phyloP scores from a whole-genome alignment of 2,797 vertebrate species.

The Crenichthys baileyi region DNA sequence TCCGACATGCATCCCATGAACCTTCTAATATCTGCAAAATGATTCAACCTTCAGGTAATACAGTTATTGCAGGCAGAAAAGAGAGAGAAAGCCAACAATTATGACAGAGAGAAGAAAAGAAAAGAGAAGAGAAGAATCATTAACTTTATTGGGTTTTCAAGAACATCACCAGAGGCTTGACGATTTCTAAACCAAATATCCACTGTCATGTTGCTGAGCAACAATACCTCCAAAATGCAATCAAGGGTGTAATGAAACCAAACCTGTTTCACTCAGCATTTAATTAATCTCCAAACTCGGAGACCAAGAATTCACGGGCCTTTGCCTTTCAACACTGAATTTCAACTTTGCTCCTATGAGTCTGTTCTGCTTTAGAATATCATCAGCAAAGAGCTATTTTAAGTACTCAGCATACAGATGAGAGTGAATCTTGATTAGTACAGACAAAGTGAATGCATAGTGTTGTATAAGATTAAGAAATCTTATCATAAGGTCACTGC shows the following conservation, averaged over 20 bases:
- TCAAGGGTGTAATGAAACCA: constrained; percentile 65
- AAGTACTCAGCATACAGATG: too few species aligned
- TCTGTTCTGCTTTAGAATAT: not conserved
- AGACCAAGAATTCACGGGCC: constrained; percentile 22
- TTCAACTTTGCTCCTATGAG: constrained; percentile 4
- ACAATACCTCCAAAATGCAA: constrained; percentile 60
- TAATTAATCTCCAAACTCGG: constrained; percentile 49
- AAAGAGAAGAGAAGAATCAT: constrained; percentile 29
- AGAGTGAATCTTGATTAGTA: too few species aligned
- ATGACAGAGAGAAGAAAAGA: constrained; percentile 5
- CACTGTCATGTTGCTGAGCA: constrained; percentile 67
- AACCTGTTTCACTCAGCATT: constrained; percentile 47
- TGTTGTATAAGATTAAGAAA: too few species aligned
- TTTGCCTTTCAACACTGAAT: not conserved
- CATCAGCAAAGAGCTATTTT: too few species aligned
- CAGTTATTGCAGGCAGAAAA: constrained; percentile 16
- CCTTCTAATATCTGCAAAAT: not conserved
- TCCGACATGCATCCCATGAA: not conserved
- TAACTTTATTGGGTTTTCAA: constrained; percentile 56
- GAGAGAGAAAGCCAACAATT: constrained; percentile 1
- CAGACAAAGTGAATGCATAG: too few species aligned
- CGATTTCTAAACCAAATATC: constrained; percentile 61
- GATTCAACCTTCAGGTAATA: constrained; percentile 1
- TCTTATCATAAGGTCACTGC: too few species aligned
- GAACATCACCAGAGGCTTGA: constrained; percentile 56